These are phyloP conservation scores for Oenanthe melanoleuca DNA, from an alignment of 2,113 vertebrate species.

Conservation along the genomic window DNA sequence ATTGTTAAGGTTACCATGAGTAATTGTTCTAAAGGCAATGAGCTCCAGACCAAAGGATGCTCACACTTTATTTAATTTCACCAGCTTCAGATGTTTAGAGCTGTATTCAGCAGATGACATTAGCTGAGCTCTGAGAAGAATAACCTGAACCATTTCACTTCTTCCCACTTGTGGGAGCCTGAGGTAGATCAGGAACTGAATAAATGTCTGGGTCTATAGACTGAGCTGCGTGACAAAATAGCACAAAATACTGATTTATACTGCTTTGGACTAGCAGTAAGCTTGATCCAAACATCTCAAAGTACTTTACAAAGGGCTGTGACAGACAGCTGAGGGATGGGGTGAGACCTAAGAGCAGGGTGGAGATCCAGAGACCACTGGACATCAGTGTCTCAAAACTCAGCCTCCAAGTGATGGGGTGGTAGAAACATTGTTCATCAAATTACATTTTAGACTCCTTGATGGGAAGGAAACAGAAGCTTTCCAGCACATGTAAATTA, in stretches of 20 bases:
- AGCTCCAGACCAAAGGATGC: slow-evolving; percentile 48
- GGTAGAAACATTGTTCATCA: background rate
- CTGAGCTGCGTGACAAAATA: background rate
- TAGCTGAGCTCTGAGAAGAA: slow-evolving; percentile 17
- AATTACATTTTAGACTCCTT: background rate
- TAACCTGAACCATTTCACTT: background rate
- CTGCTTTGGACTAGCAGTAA: background rate
- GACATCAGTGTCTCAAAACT: background rate
- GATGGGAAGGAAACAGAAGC: background rate
- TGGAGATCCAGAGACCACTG: background rate
- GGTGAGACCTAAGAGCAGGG: background rate
- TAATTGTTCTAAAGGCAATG: slow-evolving; percentile 37
- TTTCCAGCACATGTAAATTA: background rate
- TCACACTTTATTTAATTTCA: slow-evolving; percentile 53
- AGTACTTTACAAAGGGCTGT: background rate
- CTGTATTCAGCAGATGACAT: slow-evolving; percentile 24
- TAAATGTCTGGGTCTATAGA: background rate
- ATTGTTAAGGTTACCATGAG: slow-evolving; percentile 41
- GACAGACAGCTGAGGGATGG: background rate
- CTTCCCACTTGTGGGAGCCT: background rate
- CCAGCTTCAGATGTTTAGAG: slow-evolving; percentile 24
- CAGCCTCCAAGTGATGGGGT: background rate
- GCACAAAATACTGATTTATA: background rate
- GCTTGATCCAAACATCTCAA: background rate
- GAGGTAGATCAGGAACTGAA: background rate